Percentiles rank a stretch among this genome's conserved stretches.
phyloP scores from a whole-genome alignment of 2,797 vertebrate genomes.

The Falco columbarius region DNA sequence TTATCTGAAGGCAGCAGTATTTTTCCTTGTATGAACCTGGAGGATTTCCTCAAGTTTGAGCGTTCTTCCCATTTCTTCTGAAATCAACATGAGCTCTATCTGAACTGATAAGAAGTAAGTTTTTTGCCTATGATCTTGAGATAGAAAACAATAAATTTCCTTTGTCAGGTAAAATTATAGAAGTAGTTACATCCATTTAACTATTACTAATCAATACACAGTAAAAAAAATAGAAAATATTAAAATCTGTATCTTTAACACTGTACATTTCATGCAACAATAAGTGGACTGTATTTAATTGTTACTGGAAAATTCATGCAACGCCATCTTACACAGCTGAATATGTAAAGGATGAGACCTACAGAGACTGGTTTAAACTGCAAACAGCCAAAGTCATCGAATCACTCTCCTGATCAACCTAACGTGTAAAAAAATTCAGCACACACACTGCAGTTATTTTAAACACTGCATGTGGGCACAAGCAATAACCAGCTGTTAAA shows the following conservation, averaged over 20 bases:
- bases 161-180: background rate
- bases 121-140: background rate
- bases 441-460: slow-evolving; percentile 59
- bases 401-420: background rate
- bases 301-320: background rate
- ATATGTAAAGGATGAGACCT: background rate
- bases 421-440: slow-evolving; percentile 40
- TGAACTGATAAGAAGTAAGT: background rate
- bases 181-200: background rate
- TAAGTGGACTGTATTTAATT: background rate
- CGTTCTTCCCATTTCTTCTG: background rate
- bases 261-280: background rate
- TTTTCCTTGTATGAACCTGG: background rate
- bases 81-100: background rate
- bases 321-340: background rate
- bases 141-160: background rate
- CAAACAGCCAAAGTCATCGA: background rate
- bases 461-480: slow-evolving; percentile 49
- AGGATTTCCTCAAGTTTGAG: background rate
- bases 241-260: background rate
- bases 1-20: background rate
- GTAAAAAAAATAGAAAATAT: background rate
- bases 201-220: background rate
- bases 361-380: background rate
- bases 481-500: slow-evolving; percentile 67